Conservation (phyloP, 2,888 invertebrate genomes). For the Cepaea hortensis region DNA sequence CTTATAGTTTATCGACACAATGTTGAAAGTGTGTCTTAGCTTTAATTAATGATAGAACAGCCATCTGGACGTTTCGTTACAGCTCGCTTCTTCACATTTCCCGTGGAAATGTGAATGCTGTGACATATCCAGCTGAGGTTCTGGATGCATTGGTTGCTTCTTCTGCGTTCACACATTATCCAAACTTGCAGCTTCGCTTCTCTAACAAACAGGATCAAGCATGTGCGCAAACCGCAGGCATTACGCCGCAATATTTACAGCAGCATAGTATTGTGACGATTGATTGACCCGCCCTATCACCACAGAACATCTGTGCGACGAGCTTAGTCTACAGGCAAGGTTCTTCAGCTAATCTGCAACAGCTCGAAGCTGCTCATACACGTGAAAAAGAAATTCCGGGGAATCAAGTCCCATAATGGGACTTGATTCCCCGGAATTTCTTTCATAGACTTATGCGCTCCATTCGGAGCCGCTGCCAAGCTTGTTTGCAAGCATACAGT, state of each 20-base stretch:
- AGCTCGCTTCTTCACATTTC: not conserved
- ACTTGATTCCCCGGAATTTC: conserved; percentile 8
- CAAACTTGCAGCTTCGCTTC: conserved; percentile 12
- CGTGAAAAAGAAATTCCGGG: not conserved
- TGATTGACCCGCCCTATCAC: not conserved
- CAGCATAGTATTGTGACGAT: not conserved
- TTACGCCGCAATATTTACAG: not conserved
- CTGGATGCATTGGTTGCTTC: not conserved
- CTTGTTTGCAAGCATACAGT: not conserved
- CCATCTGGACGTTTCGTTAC: not conserved
- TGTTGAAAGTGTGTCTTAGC: too few relatives aligned
- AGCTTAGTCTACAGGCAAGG: not conserved
- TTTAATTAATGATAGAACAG: too few relatives aligned
- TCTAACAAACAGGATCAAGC: not conserved
- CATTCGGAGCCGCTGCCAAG: not conserved
- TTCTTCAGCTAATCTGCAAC: too few relatives aligned
- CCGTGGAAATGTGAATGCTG: not conserved
- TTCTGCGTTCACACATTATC: not conserved
- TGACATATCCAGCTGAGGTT: not conserved
- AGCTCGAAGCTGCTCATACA: too few relatives aligned
- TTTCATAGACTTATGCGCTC: not conserved
- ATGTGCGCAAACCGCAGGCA: not conserved
- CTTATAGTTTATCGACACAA: too few relatives aligned
- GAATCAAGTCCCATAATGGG: not conserved
- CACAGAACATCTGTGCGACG: not conserved